Evolutionary conservation across 2,888 invertebrate genomes (phyloP).

Genomic region (Hirtodrosophila histrioides): DNA sequence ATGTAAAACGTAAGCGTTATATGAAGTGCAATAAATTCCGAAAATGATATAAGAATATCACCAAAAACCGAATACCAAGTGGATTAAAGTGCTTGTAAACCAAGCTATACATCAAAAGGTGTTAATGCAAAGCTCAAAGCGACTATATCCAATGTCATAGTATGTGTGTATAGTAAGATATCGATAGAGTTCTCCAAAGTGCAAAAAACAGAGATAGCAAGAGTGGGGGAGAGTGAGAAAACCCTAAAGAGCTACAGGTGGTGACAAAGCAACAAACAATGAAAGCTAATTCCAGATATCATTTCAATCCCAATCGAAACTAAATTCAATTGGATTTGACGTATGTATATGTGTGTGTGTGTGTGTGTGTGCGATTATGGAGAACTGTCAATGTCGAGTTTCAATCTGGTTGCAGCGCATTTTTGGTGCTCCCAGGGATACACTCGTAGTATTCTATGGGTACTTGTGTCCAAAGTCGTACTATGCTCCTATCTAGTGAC

Average conservation of each 20-base stretch:
- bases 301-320: constrained; percentile 48
- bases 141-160: constrained; percentile 1
- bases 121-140: constrained; percentile 30
- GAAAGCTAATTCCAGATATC: constrained; percentile 30
- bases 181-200: constrained; percentile 12
- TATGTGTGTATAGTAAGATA: not conserved
- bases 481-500: constrained; percentile 36
- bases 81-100: constrained; percentile 25
- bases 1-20: constrained; percentile 56
- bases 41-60: constrained; percentile 13
- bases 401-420: constrained; percentile 24
- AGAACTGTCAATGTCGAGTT: constrained; percentile 33
- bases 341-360: not conserved
- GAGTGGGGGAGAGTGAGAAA: not conserved
- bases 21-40: constrained; percentile 11
- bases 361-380: not conserved
- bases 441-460: not conserved
- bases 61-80: constrained; percentile 6
- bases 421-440: constrained; percentile 44
- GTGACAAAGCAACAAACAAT: constrained; percentile 45
- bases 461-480: not conserved
- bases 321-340: constrained; percentile 16
- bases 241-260: constrained; percentile 52
- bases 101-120: constrained; percentile 31
- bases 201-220: constrained; percentile 16